phyloP scores from a whole-genome alignment of 2,113 vertebrate species.

The Nesospiza acunhae region DNA sequence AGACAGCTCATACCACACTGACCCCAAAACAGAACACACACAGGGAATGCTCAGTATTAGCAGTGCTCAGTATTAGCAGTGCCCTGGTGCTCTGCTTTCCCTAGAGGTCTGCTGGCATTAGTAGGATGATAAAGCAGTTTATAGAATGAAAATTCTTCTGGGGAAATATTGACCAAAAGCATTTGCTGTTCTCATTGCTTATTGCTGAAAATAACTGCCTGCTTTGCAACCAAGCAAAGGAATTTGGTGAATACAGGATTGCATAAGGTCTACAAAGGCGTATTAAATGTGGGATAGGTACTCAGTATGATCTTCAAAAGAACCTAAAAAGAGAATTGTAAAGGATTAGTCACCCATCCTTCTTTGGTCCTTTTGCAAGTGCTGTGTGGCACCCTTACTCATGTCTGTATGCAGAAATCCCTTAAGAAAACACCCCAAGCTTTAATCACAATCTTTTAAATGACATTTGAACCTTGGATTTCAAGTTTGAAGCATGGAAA shows the following conservation, averaged over 20 bases:
- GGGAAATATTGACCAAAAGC: neutral
- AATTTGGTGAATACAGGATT: neutral
- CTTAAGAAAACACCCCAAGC: neutral
- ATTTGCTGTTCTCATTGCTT: neutral
- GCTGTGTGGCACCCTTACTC: neutral
- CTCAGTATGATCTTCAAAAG: neutral
- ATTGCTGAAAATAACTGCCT: conserved; percentile 1
- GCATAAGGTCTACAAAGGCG: neutral
- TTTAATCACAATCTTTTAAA: neutral
- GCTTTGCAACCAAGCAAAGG: neutral
- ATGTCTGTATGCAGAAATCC: neutral
- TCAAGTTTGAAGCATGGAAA: conserved; percentile 7
- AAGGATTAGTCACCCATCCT: neutral
- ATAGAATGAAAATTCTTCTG: neutral
- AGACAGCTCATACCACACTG: neutral
- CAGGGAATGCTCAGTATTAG: neutral
- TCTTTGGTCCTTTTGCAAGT: neutral
- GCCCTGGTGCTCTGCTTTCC: neutral
- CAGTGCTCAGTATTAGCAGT: neutral
- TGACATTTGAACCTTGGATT: neutral
- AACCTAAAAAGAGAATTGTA: neutral
- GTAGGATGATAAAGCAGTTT: neutral
- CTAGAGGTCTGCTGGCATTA: neutral
- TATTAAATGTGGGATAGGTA: neutral
- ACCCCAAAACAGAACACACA: neutral